These are phyloP conservation scores for Salminus brasiliensis DNA, from an alignment of 2,113 vertebrate genomes.

Conservation along the genomic window DNA sequence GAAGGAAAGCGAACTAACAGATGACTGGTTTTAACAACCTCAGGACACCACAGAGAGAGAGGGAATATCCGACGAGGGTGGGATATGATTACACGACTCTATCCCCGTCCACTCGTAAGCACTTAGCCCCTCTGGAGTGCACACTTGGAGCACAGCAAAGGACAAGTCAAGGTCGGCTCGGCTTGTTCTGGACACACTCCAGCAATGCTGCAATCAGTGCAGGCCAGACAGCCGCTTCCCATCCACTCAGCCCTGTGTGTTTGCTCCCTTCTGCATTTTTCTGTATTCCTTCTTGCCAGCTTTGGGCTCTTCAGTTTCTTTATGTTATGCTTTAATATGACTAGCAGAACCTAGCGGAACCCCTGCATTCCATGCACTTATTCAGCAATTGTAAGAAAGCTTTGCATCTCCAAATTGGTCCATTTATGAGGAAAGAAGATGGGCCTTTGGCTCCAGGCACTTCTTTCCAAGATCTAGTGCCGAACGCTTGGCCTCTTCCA, in stretches of 20 bases:
- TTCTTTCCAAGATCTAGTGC: too few relatives aligned
- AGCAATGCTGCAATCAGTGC: slow-evolving; percentile 19
- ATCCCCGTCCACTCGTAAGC: slow-evolving; percentile 41
- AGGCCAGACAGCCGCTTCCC: slow-evolving; percentile 35
- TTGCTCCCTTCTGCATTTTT: slow-evolving; percentile 11
- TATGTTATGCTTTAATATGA: background rate
- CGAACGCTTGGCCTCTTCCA: too few relatives aligned
- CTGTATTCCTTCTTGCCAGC: background rate
- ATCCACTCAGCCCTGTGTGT: slow-evolving; percentile 22
- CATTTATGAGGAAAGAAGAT: too few relatives aligned
- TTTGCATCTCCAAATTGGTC: too few relatives aligned
- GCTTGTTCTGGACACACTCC: slow-evolving; percentile 49
- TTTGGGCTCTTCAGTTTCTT: background rate
- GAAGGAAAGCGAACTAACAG: slow-evolving; percentile 14
- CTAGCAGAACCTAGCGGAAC: background rate
- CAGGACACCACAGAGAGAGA: slow-evolving; percentile 4
- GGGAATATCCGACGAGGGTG: slow-evolving; percentile 18
- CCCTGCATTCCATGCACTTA: too few relatives aligned
- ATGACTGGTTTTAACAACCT: background rate
- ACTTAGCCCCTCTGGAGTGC: slow-evolving; percentile 41
- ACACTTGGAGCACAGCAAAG: slow-evolving; percentile 47
- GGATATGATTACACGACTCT: slow-evolving; percentile 46
- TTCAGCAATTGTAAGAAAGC: too few relatives aligned
- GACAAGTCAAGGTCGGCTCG: slow-evolving; percentile 45
- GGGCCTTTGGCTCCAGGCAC: too few relatives aligned